phyloP scores from a whole-genome alignment of 37 sponge, comb jelly and placozoan genomes.

The Tethya wilhelma region DNA sequence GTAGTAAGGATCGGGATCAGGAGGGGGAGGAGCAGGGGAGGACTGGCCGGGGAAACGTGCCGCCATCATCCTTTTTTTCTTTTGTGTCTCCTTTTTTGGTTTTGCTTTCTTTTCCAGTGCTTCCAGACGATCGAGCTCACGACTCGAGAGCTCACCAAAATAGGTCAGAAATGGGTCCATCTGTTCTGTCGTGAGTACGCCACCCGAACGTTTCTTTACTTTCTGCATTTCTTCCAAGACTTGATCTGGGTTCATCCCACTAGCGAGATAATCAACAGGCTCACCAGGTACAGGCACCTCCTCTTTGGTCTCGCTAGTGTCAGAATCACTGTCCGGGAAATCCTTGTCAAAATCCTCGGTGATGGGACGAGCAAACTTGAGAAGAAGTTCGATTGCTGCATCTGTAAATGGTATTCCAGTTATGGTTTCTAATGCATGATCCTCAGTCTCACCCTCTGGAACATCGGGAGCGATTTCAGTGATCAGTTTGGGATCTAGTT shows the following conservation, averaged over 20 bases:
- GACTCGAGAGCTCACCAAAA: constrained; percentile 67
- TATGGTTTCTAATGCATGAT: background rate
- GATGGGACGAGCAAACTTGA: background rate
- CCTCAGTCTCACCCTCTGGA: background rate
- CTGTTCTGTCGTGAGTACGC: constrained; percentile 8
- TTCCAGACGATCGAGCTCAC: constrained; percentile 55
- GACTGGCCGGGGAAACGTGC: constrained; percentile 51
- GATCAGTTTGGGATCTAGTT: constrained; percentile 13
- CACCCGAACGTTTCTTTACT: constrained; percentile 30
- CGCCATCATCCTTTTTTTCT: constrained; percentile 47
- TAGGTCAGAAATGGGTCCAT: constrained; percentile 60
- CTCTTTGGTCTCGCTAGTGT: background rate
- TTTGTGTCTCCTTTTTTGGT: background rate
- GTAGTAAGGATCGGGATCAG: background rate
- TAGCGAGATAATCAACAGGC: constrained; percentile 9
- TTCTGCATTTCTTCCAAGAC: constrained; percentile 18
- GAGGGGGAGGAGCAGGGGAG: background rate
- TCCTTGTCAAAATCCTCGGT: background rate
- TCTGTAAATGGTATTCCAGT: background rate
- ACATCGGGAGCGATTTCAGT: background rate
- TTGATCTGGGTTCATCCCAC: constrained; percentile 29
- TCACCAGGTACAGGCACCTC: background rate
- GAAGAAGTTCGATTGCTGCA: background rate
- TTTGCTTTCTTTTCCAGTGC: constrained; percentile 30
- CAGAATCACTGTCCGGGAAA: background rate